phyloP scores from a whole-genome alignment of 2,888 invertebrate species.

The Abrostola triplasia region DNA sequence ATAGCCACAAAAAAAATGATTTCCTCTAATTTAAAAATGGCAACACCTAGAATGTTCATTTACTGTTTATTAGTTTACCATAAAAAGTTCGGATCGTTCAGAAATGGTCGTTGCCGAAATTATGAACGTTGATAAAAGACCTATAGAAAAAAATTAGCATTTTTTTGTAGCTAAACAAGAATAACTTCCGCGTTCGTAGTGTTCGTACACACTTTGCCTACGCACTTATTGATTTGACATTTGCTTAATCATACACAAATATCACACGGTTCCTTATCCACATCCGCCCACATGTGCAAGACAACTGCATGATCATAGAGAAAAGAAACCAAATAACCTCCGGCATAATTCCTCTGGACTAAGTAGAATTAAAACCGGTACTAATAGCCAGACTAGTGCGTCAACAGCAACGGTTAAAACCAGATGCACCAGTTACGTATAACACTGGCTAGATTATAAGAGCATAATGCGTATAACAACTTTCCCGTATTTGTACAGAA shows the following conservation, averaged over 20 bases:
- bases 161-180: slow-evolving; percentile 16
- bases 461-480: not conserved
- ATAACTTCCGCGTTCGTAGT: slow-evolving; percentile 40
- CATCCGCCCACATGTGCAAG: slow-evolving; percentile 21
- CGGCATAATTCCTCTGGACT: not conserved
- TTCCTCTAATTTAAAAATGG: too few species aligned
- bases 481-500: not conserved
- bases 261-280: slow-evolving; percentile 13
- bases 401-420: not conserved
- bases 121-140: not conserved
- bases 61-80: too few species aligned
- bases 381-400: not conserved
- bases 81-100: too few species aligned
- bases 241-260: slow-evolving; percentile 33
- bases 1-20: too few species aligned
- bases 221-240: slow-evolving; percentile 27
- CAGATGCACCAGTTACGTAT: not conserved
- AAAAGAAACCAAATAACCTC: slow-evolving; percentile 9
- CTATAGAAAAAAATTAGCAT: slow-evolving; percentile 5
- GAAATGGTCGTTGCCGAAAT: too few species aligned
- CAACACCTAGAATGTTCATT: too few species aligned
- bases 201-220: slow-evolving; percentile 13
- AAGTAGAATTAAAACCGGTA: slow-evolving; percentile 2
- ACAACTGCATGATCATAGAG: not conserved
- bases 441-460: not conserved